phyloP scores from a whole-genome alignment of 2,888 invertebrate species.

The Achlya flavicornis region DNA sequence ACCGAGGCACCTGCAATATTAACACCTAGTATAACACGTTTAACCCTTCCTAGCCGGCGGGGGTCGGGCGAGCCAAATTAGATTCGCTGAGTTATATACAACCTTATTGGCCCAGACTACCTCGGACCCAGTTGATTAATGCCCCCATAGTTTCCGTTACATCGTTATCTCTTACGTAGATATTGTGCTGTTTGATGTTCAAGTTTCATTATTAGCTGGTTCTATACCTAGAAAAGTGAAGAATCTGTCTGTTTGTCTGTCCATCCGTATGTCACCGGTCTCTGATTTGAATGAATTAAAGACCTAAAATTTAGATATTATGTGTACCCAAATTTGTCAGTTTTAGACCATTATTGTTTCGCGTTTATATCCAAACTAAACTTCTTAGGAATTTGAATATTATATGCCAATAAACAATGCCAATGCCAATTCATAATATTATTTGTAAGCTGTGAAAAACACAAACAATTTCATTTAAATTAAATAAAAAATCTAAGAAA shows the following conservation, averaged over 20 bases:
- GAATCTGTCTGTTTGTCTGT: no score
- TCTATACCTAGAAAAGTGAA: neutral
- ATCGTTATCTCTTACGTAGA: slow-evolving; percentile 30
- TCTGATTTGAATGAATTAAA: no score
- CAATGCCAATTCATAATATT: no score
- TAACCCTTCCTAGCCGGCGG: slow-evolving; percentile 51
- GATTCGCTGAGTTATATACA: slow-evolving; percentile 69
- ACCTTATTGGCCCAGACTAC: slow-evolving; percentile 63
- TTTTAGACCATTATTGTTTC: no score
- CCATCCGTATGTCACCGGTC: no score
- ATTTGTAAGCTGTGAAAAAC: no score
- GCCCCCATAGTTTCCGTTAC: slow-evolving; percentile 53
- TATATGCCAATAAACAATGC: no score
- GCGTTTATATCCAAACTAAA: no score
- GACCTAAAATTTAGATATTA: no score
- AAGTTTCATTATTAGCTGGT: slow-evolving; percentile 22
- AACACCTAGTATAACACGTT: slow-evolving; percentile 48
- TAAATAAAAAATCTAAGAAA: neutral
- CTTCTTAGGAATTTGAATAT: no score
- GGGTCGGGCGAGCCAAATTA: slow-evolving; percentile 60
- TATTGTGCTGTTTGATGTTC: slow-evolving; percentile 24
- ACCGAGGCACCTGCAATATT: slow-evolving; percentile 29
- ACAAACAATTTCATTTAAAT: no score
- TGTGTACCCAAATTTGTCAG: no score
- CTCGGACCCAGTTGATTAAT: slow-evolving; percentile 62